A percentile compares a stretch with the other conserved stretches of the same genome.
Conservation (phyloP, 2,888 invertebrate genomes). For the Amiota communis region DNA sequence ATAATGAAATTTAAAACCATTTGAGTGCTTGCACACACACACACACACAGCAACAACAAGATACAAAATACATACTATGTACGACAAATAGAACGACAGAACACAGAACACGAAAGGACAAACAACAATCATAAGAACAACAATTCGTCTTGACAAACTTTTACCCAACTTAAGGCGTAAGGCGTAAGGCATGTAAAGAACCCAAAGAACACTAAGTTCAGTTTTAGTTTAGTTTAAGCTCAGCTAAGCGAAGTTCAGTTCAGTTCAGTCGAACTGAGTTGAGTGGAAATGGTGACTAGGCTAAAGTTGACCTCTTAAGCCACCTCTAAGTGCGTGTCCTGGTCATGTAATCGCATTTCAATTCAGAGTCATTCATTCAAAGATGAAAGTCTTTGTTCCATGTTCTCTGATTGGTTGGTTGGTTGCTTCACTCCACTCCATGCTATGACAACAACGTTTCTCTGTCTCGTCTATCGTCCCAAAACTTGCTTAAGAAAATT, state of each 20-base stretch:
- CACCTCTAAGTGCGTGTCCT: constrained; percentile 67
- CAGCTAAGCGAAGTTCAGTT: background rate
- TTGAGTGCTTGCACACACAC: constrained; percentile 38
- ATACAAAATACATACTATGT: background rate
- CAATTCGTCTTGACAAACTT: constrained; percentile 34
- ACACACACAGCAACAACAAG: constrained; percentile 38
- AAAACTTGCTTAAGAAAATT: constrained; percentile 66
- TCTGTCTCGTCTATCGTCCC: background rate
- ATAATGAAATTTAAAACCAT: constrained; percentile 61
- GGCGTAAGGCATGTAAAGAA: constrained; percentile 41
- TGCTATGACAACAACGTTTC: no score
- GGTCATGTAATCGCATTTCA: constrained; percentile 72
- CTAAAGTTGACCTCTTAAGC: constrained; percentile 56
- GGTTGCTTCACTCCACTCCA: background rate
- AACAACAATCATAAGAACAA: no score
- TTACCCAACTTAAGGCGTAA: constrained; percentile 34
- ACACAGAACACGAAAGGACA: constrained; percentile 7
- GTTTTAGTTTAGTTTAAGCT: background rate
- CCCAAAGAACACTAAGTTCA: constrained; percentile 32
- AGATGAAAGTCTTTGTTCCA: constrained; percentile 35
- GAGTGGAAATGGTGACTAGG: background rate
- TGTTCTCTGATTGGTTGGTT: background rate
- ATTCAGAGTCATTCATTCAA: constrained; percentile 63
- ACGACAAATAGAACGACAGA: constrained; percentile 35
- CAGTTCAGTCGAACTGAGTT: background rate